Percentiles rank a stretch among this genome's conserved stretches.
phyloP scores from a whole-genome alignment of 2,113 vertebrate species.

The Hyaena hyaena region DNA sequence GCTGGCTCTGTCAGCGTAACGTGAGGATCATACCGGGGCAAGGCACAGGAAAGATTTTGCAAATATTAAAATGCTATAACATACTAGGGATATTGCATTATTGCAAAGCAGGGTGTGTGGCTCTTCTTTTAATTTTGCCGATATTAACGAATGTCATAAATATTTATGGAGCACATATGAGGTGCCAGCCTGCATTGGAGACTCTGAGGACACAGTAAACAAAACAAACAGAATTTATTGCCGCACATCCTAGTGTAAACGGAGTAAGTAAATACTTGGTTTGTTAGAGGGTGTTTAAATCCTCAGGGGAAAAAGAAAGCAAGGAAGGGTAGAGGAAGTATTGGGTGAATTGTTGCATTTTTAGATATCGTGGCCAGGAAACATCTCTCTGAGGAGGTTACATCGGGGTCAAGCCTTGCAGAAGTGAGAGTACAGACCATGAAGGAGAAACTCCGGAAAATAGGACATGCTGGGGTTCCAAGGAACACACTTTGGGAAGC shows the following conservation, averaged over 20 bases:
- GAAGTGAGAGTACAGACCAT: not conserved
- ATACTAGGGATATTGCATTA: not conserved
- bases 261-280: not conserved
- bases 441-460: not conserved
- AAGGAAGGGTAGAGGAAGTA: not conserved
- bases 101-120: not conserved
- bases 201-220: not conserved
- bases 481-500: not conserved
- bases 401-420: not conserved
- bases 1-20: too few species aligned
- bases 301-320: not conserved
- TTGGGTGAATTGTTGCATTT: not conserved
- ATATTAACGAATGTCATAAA: not conserved
- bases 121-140: not conserved
- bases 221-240: not conserved
- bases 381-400: not conserved
- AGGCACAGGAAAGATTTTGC: not conserved
- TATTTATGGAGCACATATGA: not conserved
- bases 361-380: not conserved
- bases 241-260: not conserved
- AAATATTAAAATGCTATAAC: not conserved
- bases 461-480: not conserved
- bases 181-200: not conserved
- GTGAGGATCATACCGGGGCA: not conserved
- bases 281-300: not conserved